Evolutionary conservation across 2,113 vertebrate species (phyloP).

Genomic region (Sterna hirundo): DNA sequence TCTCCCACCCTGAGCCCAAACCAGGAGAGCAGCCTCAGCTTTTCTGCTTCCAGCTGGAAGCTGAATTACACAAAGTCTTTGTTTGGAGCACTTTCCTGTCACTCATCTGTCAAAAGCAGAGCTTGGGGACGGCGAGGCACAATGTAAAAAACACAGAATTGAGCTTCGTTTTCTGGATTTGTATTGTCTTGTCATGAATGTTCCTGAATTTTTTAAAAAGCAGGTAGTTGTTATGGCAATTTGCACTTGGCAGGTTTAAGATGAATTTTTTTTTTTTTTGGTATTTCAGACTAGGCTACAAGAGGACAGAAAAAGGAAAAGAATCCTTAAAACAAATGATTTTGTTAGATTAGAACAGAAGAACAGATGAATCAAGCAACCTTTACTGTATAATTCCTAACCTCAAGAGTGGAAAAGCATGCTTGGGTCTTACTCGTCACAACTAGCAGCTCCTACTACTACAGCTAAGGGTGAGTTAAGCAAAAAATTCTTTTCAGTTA

Average conservation of each 20-base stretch:
- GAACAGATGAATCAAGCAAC: neutral
- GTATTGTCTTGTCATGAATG: neutral
- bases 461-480: neutral
- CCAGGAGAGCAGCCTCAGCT: neutral
- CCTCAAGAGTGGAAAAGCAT: neutral
- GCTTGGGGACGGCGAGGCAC: neutral
- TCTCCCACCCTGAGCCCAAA: neutral
- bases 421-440: neutral
- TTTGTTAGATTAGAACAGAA: neutral
- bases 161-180: neutral
- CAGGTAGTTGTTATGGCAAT: neutral
- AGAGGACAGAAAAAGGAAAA: neutral
- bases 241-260: neutral
- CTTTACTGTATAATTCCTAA: fast-evolving
- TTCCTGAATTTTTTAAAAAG: neutral
- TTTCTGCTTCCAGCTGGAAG: neutral
- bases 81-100: neutral
- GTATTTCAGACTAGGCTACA: neutral
- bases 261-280: neutral
- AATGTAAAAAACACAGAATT: neutral
- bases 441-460: neutral
- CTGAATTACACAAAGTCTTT: neutral
- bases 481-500: neutral
- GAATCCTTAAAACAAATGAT: neutral
- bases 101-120: neutral